Conservation (phyloP, 2,797 vertebrate species). For the Channa striata region DNA sequence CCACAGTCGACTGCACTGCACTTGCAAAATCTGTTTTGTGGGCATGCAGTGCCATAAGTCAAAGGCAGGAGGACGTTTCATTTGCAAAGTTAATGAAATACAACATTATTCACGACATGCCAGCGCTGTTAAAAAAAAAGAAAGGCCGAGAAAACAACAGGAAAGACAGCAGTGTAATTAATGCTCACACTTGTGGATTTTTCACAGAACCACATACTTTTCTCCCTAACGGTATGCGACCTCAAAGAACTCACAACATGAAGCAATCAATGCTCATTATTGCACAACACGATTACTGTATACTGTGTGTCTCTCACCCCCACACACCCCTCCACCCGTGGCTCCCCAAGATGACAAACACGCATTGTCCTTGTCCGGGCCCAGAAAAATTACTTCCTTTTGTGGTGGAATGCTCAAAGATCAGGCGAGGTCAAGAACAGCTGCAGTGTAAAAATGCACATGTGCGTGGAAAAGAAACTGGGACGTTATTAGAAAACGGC, state of each 20-base stretch:
- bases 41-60: slow-evolving; percentile 35
- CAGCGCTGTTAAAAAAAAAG: slow-evolving; percentile 4
- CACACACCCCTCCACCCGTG: not conserved
- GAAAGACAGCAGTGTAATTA: slow-evolving; percentile 34
- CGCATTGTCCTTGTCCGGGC: slow-evolving; percentile 62
- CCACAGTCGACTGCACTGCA: slow-evolving; percentile 26
- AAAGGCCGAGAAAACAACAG: slow-evolving; percentile 27
- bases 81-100: slow-evolving; percentile 38
- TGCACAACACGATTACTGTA: slow-evolving; percentile 65
- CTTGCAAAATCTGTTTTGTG: slow-evolving; percentile 46
- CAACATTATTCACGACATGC: slow-evolving; percentile 31
- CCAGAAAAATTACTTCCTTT: slow-evolving; percentile 65
- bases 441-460: slow-evolving; percentile 36
- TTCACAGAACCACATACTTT: slow-evolving; percentile 38
- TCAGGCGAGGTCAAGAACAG: slow-evolving; percentile 66
- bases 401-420: slow-evolving; percentile 54
- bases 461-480: slow-evolving; percentile 45
- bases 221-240: slow-evolving; percentile 43
- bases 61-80: slow-evolving; percentile 40
- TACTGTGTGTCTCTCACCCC: slow-evolving; percentile 33
- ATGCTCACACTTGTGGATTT: slow-evolving; percentile 42
- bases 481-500: slow-evolving; percentile 19
- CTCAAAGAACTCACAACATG: slow-evolving; percentile 46
- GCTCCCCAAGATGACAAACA: slow-evolving; percentile 65
- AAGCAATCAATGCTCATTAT: slow-evolving; percentile 35